These are phyloP conservation scores for Lepisosteus osseus DNA, from an alignment of 2,113 vertebrate genomes.

Conservation along the genomic window DNA sequence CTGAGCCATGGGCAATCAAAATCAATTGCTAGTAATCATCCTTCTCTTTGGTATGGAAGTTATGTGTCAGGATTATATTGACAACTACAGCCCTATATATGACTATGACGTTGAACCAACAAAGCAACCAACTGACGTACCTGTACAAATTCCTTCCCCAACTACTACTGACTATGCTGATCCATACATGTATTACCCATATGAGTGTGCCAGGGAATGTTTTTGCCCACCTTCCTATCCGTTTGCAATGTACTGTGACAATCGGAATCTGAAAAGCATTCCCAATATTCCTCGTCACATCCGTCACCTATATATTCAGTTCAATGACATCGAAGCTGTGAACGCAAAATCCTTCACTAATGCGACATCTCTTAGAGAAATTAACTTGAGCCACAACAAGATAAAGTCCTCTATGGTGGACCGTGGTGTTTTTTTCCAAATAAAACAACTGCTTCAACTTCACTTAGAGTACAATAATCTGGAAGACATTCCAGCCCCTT, in stretches of 20 bases:
- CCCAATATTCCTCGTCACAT: slow-evolving; percentile 66
- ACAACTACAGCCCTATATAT: slow-evolving; percentile 50
- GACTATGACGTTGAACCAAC: slow-evolving; percentile 46
- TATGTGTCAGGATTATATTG: slow-evolving; percentile 59
- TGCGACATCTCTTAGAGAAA: slow-evolving; percentile 66
- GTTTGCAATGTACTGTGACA: slow-evolving; percentile 73
- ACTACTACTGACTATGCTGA: slow-evolving; percentile 19
- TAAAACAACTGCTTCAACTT: slow-evolving; percentile 64
- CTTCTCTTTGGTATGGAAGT: slow-evolving; percentile 51
- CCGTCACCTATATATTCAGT: slow-evolving; percentile 72
- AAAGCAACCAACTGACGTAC: slow-evolving; percentile 32
- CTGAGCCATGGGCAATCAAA: slow-evolving; percentile 51
- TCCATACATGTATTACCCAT: slow-evolving; percentile 32
- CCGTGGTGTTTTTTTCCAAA: slow-evolving; percentile 59
- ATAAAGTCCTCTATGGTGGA: slow-evolving; percentile 67
- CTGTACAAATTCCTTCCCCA: slow-evolving; percentile 36
- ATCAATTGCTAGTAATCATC: slow-evolving; percentile 34
- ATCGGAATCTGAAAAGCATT: slow-evolving; percentile 65
- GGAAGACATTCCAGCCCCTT: slow-evolving; percentile 66
- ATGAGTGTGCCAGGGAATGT: slow-evolving; percentile 66
- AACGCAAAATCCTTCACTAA: slow-evolving; percentile 62
- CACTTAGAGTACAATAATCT: slow-evolving; percentile 71
- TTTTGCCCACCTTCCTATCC: slow-evolving; percentile 68
- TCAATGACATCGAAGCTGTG: slow-evolving; percentile 71
- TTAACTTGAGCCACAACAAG: slow-evolving; percentile 74